Evolutionary conservation across 1,140 invertebrate genomes (phyloP), one percentile per base, ranked within the genome.

Genomic region (Prorops nasuta): DNA sequence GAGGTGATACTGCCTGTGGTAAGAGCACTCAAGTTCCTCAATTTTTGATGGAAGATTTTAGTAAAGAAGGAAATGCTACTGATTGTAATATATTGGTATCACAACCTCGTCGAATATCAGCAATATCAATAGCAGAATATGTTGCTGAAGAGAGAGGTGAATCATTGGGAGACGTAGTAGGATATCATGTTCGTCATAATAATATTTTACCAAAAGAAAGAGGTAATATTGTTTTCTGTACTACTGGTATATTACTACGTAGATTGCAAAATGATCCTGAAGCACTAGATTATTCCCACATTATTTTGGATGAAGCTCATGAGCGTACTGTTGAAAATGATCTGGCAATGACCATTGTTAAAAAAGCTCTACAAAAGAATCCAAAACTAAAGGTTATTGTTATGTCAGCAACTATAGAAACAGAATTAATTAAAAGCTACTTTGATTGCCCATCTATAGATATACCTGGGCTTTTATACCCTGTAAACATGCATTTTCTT

Each of bases 11-110:
- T 1, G 92, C 92, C 12, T 94, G 90, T 66, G 92, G 92, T 14
- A 94, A 94, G 78, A 90, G 88, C 57, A 94, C 92, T 1, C 89
- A 94, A 80, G 85, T 97, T 16, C 92, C 94, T 1, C 94, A 98
- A 72, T 96, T 88, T 66, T 88, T 98, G 54, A 69, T 97, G 12
- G 91, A 97, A 71, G 79, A 89, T 60, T 93, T 58, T 46, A 35
- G 45, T 12, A 3, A 35, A 36, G 41, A 54, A 22, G 36, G 54
- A 20, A 19, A 59, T 75, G 54, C 80, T 76, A 18, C 54, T 0
- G 41, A 78, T 42, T 84, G 83, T 64, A 88, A 87, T 58, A 94
- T 98, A 63, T 84, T 94, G 22, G 87, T 94, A 18, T 92, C 93
- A 0, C 92, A 98, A 68, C 95, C 96, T 0, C 81, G 95, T 7